Evolutionary conservation across 2,113 vertebrate species (phyloP).

Genomic region (Glaucomys volans): DNA sequence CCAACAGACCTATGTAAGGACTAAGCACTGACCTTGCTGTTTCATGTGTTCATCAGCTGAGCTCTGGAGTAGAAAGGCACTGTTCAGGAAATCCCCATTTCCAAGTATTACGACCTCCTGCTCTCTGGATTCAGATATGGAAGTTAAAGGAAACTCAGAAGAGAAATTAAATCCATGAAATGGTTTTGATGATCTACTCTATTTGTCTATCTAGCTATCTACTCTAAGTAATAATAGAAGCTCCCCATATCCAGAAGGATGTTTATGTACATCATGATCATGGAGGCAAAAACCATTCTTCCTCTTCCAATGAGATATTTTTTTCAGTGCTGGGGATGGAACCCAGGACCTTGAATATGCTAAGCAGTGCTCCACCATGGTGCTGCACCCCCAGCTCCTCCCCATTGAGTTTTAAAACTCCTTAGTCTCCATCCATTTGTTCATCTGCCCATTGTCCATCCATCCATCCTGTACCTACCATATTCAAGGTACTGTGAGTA

Average conservation of each 20-base stretch:
- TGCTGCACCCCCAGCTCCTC: no score
- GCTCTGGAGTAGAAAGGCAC: background rate
- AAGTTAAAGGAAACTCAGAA: conserved; percentile 44
- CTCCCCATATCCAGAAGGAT: background rate
- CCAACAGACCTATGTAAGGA: background rate
- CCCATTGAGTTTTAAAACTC: background rate
- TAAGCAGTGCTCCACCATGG: background rate
- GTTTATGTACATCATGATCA: background rate
- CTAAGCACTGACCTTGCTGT: background rate
- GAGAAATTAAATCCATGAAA: conserved; percentile 41
- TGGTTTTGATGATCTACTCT: background rate
- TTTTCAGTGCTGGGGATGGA: background rate
- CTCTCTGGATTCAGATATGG: conserved; percentile 12
- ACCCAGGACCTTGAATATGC: background rate
- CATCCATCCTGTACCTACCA: background rate
- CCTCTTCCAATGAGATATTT: background rate
- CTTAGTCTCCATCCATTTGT: background rate
- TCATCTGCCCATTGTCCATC: background rate
- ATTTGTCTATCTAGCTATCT: background rate
- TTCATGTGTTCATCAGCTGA: background rate
- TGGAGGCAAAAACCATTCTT: background rate
- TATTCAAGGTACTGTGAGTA: background rate
- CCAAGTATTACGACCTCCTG: conserved; percentile 21
- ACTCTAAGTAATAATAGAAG: background rate
- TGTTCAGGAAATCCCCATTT: conserved; percentile 51